Conservation (phyloP, 2,888 invertebrate species). For the Copidosoma aretas region DNA sequence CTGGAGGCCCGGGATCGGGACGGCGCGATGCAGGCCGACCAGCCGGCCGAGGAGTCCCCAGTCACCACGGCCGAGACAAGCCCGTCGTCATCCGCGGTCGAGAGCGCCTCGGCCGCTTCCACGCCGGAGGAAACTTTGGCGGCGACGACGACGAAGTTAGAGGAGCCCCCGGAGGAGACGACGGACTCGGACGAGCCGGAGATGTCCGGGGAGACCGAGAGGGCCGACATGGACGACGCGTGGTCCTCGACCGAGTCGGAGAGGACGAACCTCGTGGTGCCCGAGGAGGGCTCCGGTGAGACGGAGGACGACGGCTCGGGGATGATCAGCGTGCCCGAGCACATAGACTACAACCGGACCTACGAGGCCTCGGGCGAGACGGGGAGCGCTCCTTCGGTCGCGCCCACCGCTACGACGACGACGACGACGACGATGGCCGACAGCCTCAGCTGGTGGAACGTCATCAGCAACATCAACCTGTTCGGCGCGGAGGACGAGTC, state of each 20-base stretch:
- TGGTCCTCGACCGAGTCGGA: neutral
- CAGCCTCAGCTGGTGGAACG: conserved; percentile 10
- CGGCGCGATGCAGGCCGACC: conserved; percentile 69
- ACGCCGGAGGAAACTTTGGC: neutral
- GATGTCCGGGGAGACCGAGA: conserved; percentile 2
- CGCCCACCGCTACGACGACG: too few relatives aligned
- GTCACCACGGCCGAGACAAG: neutral
- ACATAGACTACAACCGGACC: conserved; percentile 34
- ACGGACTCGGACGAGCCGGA: neutral
- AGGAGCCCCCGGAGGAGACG: neutral
- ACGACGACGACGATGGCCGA: conserved; percentile 13
- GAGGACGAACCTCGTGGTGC: conserved; percentile 14
- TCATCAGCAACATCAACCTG: conserved; percentile 15
- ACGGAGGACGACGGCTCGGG: conserved; percentile 60
- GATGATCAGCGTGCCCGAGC: conserved; percentile 47
- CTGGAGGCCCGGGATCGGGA: conserved; percentile 54
- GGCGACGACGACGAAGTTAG: neutral
- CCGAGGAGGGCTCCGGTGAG: conserved; percentile 58
- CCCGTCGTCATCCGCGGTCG: neutral
- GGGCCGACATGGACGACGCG: conserved; percentile 4
- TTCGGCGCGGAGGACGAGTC: conserved; percentile 10
- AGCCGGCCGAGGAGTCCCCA: conserved; percentile 65
- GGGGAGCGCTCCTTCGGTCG: too few relatives aligned
- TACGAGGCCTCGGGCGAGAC: conserved; percentile 22
- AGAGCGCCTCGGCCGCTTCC: too few relatives aligned